Evolutionary conservation across 2,113 vertebrate species (phyloP), one percentile per base, ranked within the genome.

Genomic region (Melanerpes formicivorus): DNA sequence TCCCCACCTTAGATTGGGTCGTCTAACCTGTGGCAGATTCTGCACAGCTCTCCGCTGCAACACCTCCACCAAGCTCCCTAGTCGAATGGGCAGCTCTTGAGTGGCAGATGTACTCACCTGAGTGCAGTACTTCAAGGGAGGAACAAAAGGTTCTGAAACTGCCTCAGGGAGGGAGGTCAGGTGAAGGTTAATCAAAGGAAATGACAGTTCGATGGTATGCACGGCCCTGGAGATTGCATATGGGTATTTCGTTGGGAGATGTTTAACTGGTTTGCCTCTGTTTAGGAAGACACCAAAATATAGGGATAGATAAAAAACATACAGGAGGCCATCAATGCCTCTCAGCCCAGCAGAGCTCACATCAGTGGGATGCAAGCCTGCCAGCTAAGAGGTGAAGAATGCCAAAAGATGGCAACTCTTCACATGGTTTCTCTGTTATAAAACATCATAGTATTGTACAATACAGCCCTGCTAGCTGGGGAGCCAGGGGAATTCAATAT

Each of bases 181-280:
- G 93, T 34, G 93, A 74, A 98, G 98, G 97, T 98, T 98, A 98
- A 98, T 98, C 96, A 96, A 96, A 98, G 97, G 97, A 98, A 98
- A 97, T 97, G 97, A 96, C 95, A 95, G 93, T 95, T 96, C 73
- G 87, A 95, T 96, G 94, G 95, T 95, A 96, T 96, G 96, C 92
- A 90, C 30, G 18, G 94, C 95, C 97, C 95, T 88, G 77, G 74
- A 95, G 89, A 96, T 88, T 79, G 90, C 80, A 87, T 77, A 13
- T 56, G 84, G 26, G 71, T 6, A 1, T 88, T 92, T 73, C 7
- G 11, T 6, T 11, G 90, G 93, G 94, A 95, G 96, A 96, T 77
- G 84, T 93, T 93, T 95, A 90, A 91, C 92, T 92, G 92, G 22
- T 95, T 86, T 86, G 48, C 17, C 46, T 94, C 91, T 90, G 40